phyloP scores from a whole-genome alignment of 2,113 vertebrate genomes.

The Plectropomus leopardus region DNA sequence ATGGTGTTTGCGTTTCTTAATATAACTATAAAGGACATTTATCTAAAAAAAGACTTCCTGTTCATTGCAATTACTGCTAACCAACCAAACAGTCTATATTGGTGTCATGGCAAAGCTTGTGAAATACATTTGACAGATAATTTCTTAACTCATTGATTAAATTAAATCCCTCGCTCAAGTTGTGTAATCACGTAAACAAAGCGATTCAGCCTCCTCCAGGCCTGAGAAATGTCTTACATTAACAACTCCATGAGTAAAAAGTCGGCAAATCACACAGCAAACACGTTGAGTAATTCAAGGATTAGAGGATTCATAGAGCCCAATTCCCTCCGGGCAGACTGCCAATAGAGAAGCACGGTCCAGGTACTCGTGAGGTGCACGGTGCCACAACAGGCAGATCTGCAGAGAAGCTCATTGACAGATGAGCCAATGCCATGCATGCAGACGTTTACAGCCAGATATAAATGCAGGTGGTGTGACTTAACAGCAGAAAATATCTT shows the following conservation, averaged over 20 bases:
- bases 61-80: slow-evolving; percentile 23
- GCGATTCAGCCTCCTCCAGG: slow-evolving; percentile 31
- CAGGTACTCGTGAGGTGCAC: slow-evolving; percentile 55
- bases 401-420: slow-evolving; percentile 52
- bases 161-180: slow-evolving; percentile 45
- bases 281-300: slow-evolving; percentile 69
- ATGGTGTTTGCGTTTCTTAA: background rate
- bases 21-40: slow-evolving; percentile 14
- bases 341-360: slow-evolving; percentile 57
- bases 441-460: slow-evolving; percentile 26
- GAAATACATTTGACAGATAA: slow-evolving; percentile 50
- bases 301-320: slow-evolving; percentile 64
- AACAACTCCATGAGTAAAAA: slow-evolving; percentile 60
- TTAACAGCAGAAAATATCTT: slow-evolving; percentile 22
- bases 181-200: background rate
- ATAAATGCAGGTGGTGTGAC: slow-evolving; percentile 43
- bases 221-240: slow-evolving; percentile 58
- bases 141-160: slow-evolving; percentile 61
- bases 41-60: slow-evolving; percentile 6
- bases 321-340: slow-evolving; percentile 60
- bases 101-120: slow-evolving; percentile 39
- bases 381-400: slow-evolving; percentile 50
- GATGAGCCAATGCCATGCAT: slow-evolving; percentile 33
- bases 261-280: slow-evolving; percentile 70
- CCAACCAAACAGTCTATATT: background rate